These are phyloP conservation scores for Acyrthosiphon pisum DNA, from an alignment of 1,140 invertebrate genomes.

Conservation along the genomic window DNA sequence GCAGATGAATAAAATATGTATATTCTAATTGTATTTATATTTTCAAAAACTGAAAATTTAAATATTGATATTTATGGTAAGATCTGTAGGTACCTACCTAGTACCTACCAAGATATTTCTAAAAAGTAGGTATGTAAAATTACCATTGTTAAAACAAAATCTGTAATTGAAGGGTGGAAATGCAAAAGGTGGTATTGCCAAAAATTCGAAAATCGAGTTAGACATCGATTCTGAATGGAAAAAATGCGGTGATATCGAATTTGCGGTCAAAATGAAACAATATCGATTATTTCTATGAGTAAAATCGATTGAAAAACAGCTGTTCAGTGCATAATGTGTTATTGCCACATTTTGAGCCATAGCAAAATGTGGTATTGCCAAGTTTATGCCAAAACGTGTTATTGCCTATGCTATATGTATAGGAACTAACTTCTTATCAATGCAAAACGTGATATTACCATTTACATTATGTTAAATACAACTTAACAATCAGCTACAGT, in stretches of 20 bases:
- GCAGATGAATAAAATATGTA: no score
- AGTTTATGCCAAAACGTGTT: neutral
- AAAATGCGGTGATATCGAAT: neutral
- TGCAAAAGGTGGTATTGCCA: neutral
- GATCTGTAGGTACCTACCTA: no score
- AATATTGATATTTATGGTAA: no score
- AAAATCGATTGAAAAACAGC: neutral
- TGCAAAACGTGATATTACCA: neutral
- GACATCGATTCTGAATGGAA: neutral
- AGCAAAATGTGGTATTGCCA: neutral
- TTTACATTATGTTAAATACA: neutral
- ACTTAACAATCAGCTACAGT: no score
- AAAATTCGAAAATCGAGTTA: neutral
- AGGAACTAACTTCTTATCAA: neutral
- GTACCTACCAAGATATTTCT: no score
- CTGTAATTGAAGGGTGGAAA: neutral
- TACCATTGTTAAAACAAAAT: no score
- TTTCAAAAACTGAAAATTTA: no score
- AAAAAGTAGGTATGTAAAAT: no score
- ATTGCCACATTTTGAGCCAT: neutral
- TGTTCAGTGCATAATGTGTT: neutral
- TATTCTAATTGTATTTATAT: no score
- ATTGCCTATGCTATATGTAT: neutral
- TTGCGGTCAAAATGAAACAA: neutral
- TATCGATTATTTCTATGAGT: neutral